phyloP scores from a whole-genome alignment of 2,113 vertebrate genomes.

The Rhinogobius similis region DNA sequence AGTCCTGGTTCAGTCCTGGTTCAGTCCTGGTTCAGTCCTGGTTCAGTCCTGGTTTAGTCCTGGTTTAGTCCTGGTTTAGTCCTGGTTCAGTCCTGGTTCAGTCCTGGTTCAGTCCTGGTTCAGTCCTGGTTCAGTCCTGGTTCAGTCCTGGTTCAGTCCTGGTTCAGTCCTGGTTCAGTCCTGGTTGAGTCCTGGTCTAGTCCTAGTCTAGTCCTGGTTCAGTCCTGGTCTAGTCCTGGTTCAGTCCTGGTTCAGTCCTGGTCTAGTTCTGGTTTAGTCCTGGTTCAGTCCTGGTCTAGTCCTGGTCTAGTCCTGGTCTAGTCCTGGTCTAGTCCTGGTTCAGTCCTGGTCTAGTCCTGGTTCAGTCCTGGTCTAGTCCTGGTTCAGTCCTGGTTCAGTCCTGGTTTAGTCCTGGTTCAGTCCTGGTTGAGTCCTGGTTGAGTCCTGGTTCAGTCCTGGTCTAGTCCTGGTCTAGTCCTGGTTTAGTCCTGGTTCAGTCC shows the following conservation, averaged over 20 bases:
- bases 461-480: neutral
- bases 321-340: neutral
- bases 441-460: no score
- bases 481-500: neutral
- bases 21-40: neutral
- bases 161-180: no score
- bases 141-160: neutral
- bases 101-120: neutral
- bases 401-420: neutral
- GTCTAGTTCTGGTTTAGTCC: no score
- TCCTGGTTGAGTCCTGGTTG: no score
- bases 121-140: neutral
- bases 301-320: no score
- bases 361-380: neutral
- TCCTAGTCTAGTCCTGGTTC: neutral
- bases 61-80: neutral
- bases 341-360: neutral
- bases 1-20: neutral
- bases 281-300: no score
- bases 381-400: neutral
- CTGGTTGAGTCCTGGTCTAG: no score
- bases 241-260: neutral
- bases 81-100: neutral
- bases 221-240: neutral
- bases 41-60: neutral